A percentile compares a stretch with the other conserved stretches of the same genome.
These are phyloP conservation scores for Chrysolina oricalcia DNA, from an alignment of 2,888 invertebrate genomes.

Conservation along the genomic window DNA sequence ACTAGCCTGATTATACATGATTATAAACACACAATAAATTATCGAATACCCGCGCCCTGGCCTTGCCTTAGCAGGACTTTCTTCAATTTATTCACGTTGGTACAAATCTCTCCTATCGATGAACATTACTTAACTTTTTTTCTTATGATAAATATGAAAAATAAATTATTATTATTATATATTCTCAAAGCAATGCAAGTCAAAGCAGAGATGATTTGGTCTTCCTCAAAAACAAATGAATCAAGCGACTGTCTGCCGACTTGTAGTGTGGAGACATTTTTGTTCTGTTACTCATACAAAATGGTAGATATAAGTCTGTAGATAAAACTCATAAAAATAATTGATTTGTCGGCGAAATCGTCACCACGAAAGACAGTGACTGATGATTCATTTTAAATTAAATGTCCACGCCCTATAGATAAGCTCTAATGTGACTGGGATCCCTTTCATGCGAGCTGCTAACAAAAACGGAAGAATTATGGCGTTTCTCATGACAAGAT, in stretches of 20 bases:
- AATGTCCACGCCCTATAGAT: slow-evolving; percentile 2
- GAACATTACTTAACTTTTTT: too few relatives aligned
- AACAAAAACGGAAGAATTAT: slow-evolving; percentile 19
- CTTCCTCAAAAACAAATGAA: too few relatives aligned
- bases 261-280: too few relatives aligned
- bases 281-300: too few relatives aligned
- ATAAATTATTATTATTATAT: neutral
- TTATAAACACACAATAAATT: too few relatives aligned
- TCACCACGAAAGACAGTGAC: neutral
- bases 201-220: neutral
- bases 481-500: slow-evolving; percentile 7
- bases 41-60: too few relatives aligned
- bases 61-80: too few relatives aligned
- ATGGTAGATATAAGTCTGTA: neutral
- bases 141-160: too few relatives aligned
- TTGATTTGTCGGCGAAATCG: neutral
- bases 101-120: too few relatives aligned
- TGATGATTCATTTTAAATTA: neutral
- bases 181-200: neutral
- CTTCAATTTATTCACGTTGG: too few relatives aligned
- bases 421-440: slow-evolving; percentile 16
- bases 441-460: slow-evolving; percentile 1
- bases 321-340: neutral
- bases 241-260: too few relatives aligned
- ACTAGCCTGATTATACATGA: too few relatives aligned